phyloP scores from a whole-genome alignment of 2,797 vertebrate genomes.

The Fistularia commersonii region DNA sequence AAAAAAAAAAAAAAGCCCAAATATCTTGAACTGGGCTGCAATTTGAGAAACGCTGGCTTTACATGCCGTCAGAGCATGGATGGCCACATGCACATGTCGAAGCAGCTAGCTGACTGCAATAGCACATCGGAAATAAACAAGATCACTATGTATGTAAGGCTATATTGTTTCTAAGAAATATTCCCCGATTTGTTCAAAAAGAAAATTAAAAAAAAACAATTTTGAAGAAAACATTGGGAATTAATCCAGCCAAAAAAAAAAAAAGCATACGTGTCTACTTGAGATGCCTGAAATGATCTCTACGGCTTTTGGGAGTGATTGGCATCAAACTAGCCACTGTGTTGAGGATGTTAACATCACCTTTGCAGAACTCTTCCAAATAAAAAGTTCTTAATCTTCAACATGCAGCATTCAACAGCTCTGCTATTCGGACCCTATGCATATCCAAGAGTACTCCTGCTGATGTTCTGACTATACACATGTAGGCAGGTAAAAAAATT shows the following conservation, averaged over 20 bases:
- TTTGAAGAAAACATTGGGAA: constrained; percentile 35
- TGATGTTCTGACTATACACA: constrained; percentile 34
- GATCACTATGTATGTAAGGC: constrained; percentile 54
- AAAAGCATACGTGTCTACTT: constrained; percentile 11
- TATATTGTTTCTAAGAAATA: constrained; percentile 52
- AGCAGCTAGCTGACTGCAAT: constrained; percentile 73
- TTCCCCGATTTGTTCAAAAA: constrained; percentile 38
- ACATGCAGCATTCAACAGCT: constrained; percentile 24
- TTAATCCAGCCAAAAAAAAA: constrained; percentile 47
- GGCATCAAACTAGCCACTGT: constrained; percentile 47
- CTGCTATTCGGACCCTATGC: constrained; percentile 48
- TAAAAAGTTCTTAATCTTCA: constrained; percentile 27
- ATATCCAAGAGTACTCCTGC: constrained; percentile 50
- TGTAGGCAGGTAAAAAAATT: too few species aligned
- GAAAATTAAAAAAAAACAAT: constrained; percentile 9
- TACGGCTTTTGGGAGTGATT: constrained; percentile 63
- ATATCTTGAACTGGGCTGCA: constrained; percentile 29
- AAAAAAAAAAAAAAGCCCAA: constrained; percentile 12
- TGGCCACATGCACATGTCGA: constrained; percentile 62
- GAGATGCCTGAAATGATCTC: constrained; percentile 68
- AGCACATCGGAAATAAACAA: constrained; percentile 54
- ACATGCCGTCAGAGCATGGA: constrained; percentile 15
- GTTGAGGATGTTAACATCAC: constrained; percentile 21
- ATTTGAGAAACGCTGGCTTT: constrained; percentile 42
- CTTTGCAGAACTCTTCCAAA: constrained; percentile 43